phyloP scores from a whole-genome alignment of 1,140 invertebrate species.

The Sycophaga agraensis region DNA sequence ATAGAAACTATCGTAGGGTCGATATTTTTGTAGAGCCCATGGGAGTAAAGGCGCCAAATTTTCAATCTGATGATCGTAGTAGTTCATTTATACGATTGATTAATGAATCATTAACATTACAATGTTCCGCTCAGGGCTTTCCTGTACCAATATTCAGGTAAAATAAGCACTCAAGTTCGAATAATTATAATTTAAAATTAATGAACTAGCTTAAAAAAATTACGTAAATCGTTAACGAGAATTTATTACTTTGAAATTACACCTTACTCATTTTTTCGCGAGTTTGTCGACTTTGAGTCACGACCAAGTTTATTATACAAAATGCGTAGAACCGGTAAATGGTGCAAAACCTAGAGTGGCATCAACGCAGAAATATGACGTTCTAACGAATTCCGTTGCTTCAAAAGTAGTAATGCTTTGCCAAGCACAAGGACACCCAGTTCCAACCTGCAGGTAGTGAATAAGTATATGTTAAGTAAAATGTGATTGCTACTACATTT shows the following conservation, averaged over 20 bases:
- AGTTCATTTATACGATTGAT: slow-evolving; percentile 59
- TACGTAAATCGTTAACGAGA: too few relatives aligned
- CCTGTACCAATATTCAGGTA: slow-evolving; percentile 68
- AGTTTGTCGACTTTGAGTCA: too few relatives aligned
- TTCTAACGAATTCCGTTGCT: slow-evolving; percentile 38
- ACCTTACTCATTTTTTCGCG: too few relatives aligned
- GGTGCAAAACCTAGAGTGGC: slow-evolving; percentile 67
- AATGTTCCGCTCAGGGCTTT: slow-evolving; percentile 70
- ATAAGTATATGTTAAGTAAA: not conserved
- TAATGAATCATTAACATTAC: slow-evolving; percentile 59
- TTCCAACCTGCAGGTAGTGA: slow-evolving; percentile 64
- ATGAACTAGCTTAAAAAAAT: not conserved
- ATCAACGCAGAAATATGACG: slow-evolving; percentile 47
- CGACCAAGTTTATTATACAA: not conserved
- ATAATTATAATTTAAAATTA: too few relatives aligned
- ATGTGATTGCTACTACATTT: not conserved
- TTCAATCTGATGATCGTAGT: slow-evolving; percentile 56
- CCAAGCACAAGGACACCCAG: slow-evolving; percentile 64
- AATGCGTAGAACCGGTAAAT: slow-evolving; percentile 64
- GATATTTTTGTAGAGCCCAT: slow-evolving; percentile 60
- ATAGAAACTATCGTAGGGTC: not conserved
- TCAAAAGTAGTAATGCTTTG: slow-evolving; percentile 61
- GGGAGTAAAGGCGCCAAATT: slow-evolving; percentile 67
- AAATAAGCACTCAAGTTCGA: not conserved
- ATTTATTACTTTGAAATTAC: too few relatives aligned